Base-by-base conservation (phyloP, 2,797 vertebrate genomes). In the Nyctalus aviator region DNA sequence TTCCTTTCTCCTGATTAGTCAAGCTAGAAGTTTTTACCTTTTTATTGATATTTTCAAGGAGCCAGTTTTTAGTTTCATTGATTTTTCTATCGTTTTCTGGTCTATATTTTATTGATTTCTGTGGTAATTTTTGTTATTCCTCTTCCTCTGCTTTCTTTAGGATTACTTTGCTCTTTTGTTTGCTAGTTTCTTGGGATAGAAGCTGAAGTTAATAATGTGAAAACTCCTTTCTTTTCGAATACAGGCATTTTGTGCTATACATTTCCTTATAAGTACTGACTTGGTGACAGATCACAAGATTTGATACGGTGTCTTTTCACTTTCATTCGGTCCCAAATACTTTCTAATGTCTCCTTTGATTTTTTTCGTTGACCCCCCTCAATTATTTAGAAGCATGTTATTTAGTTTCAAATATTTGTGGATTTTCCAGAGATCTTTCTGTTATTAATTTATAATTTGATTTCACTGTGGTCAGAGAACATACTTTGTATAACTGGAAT, bases 391-490 rank as follows among this genome's bases (percentile, higher is more conserved):
- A 94, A 96, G n/a, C 44, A 62, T 96, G 59, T 92, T 93, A 88
- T 92, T 96, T 94, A 62, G 90, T 95, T 95, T 97, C 62, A 94
- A 97, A 93, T 97, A 96, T 79, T 96, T 96, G 96, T 95, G 90
- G 83, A 84, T 90, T 96, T 95, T 96, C 88, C 91, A 93, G 88
- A 85, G 90, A 95, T 81, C 77, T 94, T 96, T 96, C 88, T 95
- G 94, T 97, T 97, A 96, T 96, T 96, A 95, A 93, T 93, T 96
- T 97, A 95, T 96, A 96, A 97, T 96, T 95, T 94, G 78, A 97
- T 96, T 96, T 94, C 79, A 90, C 7, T 92, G 94, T 93, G 92
- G 95, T 91, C 84, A 84, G 46, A 95, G 50, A 95, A 78, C 69
- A 95, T 90, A 83, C 64, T 96, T 95, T 71, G 37, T 93, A 71